Base-by-base conservation (phyloP, 2,797 vertebrate genomes). In the Eospalax fontanierii region DNA sequence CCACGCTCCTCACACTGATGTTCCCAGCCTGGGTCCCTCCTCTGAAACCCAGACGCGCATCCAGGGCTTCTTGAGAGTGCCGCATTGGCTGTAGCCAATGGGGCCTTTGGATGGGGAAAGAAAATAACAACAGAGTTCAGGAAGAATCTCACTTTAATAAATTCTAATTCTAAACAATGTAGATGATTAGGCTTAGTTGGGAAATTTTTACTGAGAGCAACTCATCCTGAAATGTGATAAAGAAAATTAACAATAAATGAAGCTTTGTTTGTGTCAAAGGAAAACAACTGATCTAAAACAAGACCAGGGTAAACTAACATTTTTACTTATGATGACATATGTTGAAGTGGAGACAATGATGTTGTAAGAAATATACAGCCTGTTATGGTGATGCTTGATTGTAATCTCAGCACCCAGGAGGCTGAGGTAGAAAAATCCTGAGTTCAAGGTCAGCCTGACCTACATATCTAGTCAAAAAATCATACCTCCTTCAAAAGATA, bases 221-320 rank as follows among this genome's bases (percentile, higher is more conserved):
- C 28, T 96, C 57, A 40, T 38, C 50, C 38, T 86, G 75, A 73
- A 81, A 78, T 65, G 40, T 70, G 40, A 12, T 65, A 28, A 68
- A 88, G 75, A 76, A 90, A 95, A 81, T 57, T 46, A 87, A 80
- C 35, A 4, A 63, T 59, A 78, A 74, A 90, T 28, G 57, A 35
- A 54, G 46, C 12, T 26, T 80, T 15, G 68, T 63, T 81, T 65
- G 43, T 28, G 46, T 75, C n/a, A 40, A 30, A 50, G 80, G 12
- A n/a, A 57, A 87, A 82, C 11, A 80, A 84, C 22, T 46, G 33
- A 43, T 74, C 38, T 73, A 54, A 89, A 78, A 54, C 66, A 19
- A 16, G 7, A 46, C 59, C 43, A 93, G 38, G 54, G 6, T 66
- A 83, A 54, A 76, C 38, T 88, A 26, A 61, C 5, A 54, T 92